These are phyloP conservation scores for Spongilla lacustris DNA, from an alignment of 37 sponge, comb jelly and placozoan genomes.

Conservation along the genomic window DNA sequence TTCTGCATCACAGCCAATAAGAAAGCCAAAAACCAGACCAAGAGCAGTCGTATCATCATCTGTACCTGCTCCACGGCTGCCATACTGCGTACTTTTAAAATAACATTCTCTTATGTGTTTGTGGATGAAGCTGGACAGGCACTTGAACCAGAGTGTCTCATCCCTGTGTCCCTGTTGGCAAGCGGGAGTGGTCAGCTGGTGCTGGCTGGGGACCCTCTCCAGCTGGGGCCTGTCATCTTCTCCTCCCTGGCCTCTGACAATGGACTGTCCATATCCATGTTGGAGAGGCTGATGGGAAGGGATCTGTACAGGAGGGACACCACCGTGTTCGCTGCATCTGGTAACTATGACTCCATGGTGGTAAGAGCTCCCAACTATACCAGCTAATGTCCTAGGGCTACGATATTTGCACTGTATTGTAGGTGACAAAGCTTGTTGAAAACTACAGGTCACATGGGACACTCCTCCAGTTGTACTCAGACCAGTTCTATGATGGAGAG, in stretches of 20 bases:
- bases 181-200: slow-evolving; percentile 49
- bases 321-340: slow-evolving; percentile 46
- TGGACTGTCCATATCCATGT: slow-evolving; percentile 72
- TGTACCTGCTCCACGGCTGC: slow-evolving; percentile 80
- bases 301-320: slow-evolving; percentile 56
- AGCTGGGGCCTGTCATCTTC: slow-evolving; percentile 75
- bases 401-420: too few species aligned
- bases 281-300: slow-evolving; percentile 74
- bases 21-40: slow-evolving; percentile 46
- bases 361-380: too few species aligned
- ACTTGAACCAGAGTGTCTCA: slow-evolving; percentile 77
- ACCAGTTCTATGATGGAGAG: slow-evolving; percentile 78
- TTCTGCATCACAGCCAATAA: slow-evolving; percentile 51
- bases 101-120: slow-evolving; percentile 77
- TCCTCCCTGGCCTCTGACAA: slow-evolving; percentile 36
- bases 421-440: slow-evolving; percentile 80
- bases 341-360: slow-evolving; percentile 70
- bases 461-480: slow-evolving; percentile 65
- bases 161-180: slow-evolving; percentile 50
- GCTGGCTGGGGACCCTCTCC: slow-evolving; percentile 83
- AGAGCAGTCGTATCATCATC: slow-evolving; percentile 54
- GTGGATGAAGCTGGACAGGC: slow-evolving; percentile 89
- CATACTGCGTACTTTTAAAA: slow-evolving; percentile 32
- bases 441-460: slow-evolving; percentile 75
- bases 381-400: too few species aligned